Evolutionary conservation across 2,797 vertebrate species (phyloP).

Genomic region (Gobio occitaniae): DNA sequence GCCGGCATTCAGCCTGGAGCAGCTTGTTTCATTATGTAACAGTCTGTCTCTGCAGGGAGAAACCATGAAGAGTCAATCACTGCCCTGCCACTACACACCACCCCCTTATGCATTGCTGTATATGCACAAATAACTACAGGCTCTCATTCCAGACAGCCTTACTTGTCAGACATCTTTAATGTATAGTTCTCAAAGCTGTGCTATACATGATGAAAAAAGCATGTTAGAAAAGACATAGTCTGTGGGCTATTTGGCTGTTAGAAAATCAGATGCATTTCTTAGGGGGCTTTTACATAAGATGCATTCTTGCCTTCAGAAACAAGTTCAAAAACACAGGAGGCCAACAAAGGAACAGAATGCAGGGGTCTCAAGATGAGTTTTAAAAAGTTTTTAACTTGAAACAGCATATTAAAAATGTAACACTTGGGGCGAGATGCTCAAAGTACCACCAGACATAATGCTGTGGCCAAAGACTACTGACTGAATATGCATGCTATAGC

Average conservation of each 20-base stretch:
- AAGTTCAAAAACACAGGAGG: neutral
- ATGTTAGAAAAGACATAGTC: neutral
- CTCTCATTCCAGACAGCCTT: neutral
- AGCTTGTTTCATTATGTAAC: constrained; percentile 68
- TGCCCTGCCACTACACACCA: constrained; percentile 63
- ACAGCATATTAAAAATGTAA: neutral
- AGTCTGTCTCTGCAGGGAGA: constrained; percentile 50
- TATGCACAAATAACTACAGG: constrained; percentile 20
- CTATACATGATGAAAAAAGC: neutral
- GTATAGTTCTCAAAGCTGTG: neutral
- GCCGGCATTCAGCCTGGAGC: constrained; percentile 48
- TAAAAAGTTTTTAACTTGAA: neutral
- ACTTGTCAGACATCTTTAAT: neutral
- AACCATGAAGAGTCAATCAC: constrained; percentile 49
- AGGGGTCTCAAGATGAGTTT: neutral
- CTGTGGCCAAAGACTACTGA: neutral
- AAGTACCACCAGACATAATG: neutral
- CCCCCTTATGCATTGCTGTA: constrained; percentile 24
- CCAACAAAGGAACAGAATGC: neutral
- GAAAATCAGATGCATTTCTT: neutral
- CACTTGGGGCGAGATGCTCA: neutral
- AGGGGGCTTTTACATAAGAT: neutral
- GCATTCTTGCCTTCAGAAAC: neutral
- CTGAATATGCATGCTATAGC: neutral
- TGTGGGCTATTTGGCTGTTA: neutral